Evolutionary conservation across 2,888 invertebrate genomes (phyloP), one percentile per base, ranked within the genome.

Genomic region (Norana najaformis): DNA sequence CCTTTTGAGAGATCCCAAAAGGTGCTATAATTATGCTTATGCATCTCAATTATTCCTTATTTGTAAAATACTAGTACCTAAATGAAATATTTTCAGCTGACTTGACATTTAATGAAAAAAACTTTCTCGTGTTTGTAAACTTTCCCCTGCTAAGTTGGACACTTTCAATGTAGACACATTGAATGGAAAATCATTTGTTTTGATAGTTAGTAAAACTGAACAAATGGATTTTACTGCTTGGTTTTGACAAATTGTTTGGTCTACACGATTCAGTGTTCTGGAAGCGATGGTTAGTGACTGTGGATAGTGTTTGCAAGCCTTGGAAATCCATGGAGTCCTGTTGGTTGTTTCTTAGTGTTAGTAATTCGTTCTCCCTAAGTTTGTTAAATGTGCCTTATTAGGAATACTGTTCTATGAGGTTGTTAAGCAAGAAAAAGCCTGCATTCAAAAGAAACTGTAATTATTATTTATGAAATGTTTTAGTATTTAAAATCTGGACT

Each of bases 371-470:
- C n/a, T 11, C 69, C 69, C 30, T n/a, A 69, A 30, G 16, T 69
- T 8, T 69, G n/a, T 69, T 69, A n/a, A 69, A 8, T 69, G 69
- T n/a, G 16, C 69, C n/a, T n/a, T 23, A 30, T 69, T 69, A n/a
- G n/a, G 69, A 69, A n/a, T 69, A 69, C 69, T 69, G 2, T n/a
- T 69, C n/a, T n/a, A n/a, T 69, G 69, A 69, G n/a, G 69, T 69
- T 69, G 69, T 69, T 69, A 69, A n/a, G 69, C 69, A n/a, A n/a
- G 69, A 69, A 69, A 69, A n/a, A 69, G 69, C n/a, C 69, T 69
- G 69, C 8, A 8, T 69, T n/a, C 6, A n/a, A 16, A 69, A 69
- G 69, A n/a, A 69, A 8, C 11, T n/a, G n/a, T n/a, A n/a, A n/a
- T 16, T 69, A 69, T 69, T 69, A 69, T 30, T 69, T 69, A n/a